phyloP scores from a whole-genome alignment of 2,888 invertebrate species.

The Parascotia fuliginaria region DNA sequence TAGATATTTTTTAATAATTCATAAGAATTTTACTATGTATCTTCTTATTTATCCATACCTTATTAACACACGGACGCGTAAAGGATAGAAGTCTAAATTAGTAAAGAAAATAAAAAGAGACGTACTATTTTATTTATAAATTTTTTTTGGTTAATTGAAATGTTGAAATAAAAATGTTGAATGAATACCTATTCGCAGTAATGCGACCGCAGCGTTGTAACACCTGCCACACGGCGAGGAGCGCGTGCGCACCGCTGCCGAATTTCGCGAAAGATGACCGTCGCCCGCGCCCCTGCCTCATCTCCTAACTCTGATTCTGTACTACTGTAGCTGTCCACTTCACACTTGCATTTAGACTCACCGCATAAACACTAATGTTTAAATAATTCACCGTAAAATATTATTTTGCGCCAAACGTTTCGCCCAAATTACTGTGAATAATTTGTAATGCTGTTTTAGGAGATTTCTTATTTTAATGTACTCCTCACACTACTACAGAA shows the following conservation, averaged over 20 bases:
- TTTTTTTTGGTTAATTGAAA: too few relatives aligned
- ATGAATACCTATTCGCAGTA: constrained; percentile 2
- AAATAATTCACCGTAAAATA: constrained; percentile 37
- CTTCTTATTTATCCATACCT: too few relatives aligned
- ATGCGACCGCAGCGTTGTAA: constrained; percentile 43
- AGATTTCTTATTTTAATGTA: constrained; percentile 7
- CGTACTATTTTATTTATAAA: too few relatives aligned
- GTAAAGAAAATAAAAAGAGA: too few relatives aligned
- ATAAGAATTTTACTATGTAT: too few relatives aligned
- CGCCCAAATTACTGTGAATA: constrained; percentile 38
- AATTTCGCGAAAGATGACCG: constrained; percentile 52
- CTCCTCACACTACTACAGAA: background rate
- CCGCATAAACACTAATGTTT: constrained; percentile 33
- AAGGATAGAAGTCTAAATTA: too few relatives aligned
- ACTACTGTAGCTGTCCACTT: constrained; percentile 17
- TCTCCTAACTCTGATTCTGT: constrained; percentile 51
- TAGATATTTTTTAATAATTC: too few relatives aligned
- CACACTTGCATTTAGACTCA: constrained; percentile 22
- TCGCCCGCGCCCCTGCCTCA: constrained; percentile 31
- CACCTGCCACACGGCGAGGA: constrained; percentile 43
- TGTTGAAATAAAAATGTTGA: background rate
- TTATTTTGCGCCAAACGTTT: constrained; percentile 29
- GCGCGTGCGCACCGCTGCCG: constrained; percentile 59
- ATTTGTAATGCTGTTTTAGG: constrained; percentile 34
- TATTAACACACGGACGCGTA: too few relatives aligned